A percentile compares a stretch with the other conserved stretches of the same genome.
Evolutionary conservation across 2,888 invertebrate genomes (phyloP).

Genomic region (Lycaena phlaeas): DNA sequence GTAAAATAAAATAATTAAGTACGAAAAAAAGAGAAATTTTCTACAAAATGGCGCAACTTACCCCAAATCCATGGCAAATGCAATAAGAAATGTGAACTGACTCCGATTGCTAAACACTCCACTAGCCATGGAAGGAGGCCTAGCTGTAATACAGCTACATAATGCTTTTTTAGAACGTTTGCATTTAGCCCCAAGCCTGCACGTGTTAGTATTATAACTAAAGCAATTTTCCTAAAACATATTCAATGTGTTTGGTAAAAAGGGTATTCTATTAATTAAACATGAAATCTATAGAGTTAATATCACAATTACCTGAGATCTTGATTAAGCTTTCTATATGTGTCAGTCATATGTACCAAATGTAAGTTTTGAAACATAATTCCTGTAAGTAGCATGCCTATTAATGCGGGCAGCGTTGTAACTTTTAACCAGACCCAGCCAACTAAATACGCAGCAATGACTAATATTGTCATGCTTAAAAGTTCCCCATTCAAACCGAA

Average conservation of each 20-base stretch:
- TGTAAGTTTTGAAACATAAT: constrained; percentile 78
- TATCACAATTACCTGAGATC: constrained; percentile 72
- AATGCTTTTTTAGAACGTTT: constrained; percentile 79
- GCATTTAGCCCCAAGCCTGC: constrained; percentile 90
- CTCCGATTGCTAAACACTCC: constrained; percentile 77
- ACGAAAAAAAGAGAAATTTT: not conserved
- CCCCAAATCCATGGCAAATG: constrained; percentile 86
- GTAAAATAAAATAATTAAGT: not conserved
- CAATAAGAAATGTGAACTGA: constrained; percentile 78
- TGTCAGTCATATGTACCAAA: constrained; percentile 74
- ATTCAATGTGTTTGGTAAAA: no score
- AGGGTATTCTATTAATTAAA: not conserved
- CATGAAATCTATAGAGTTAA: no score
- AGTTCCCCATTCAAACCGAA: constrained; percentile 78
- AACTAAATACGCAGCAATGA: constrained; percentile 79
- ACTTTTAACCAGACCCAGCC: constrained; percentile 79
- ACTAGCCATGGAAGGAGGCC: constrained; percentile 84
- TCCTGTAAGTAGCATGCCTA: constrained; percentile 84
- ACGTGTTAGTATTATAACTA: constrained; percentile 86
- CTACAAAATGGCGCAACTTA: constrained; percentile 21
- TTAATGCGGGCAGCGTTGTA: constrained; percentile 80
- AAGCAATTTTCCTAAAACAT: constrained; percentile 79
- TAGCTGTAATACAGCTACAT: constrained; percentile 80
- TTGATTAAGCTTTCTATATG: constrained; percentile 75
- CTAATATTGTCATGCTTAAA: constrained; percentile 76